A percentile compares a stretch with the other conserved stretches of the same genome.
phyloP scores from a whole-genome alignment of 1,140 invertebrate species.

The Sycophila sp. region DNA sequence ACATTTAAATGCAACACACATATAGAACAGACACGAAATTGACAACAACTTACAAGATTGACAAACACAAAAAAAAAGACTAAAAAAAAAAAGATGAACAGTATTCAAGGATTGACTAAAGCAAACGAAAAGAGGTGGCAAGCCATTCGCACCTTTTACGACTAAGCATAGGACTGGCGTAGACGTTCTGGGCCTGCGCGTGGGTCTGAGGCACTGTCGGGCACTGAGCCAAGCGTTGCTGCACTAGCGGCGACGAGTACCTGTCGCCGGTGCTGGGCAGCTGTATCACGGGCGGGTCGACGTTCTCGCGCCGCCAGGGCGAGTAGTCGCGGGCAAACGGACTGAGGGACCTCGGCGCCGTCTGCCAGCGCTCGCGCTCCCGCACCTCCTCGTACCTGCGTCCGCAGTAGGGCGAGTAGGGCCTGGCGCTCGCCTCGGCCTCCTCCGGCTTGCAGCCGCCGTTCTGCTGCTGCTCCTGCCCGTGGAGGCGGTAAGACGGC shows the following conservation, averaged over 20 bases:
- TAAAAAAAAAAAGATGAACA: not conserved
- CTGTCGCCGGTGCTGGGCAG: constrained; percentile 21
- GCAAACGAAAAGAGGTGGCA: not conserved
- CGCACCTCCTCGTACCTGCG: constrained; percentile 48
- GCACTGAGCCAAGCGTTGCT: constrained; percentile 54
- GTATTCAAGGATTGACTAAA: no score
- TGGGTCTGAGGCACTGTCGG: constrained; percentile 51
- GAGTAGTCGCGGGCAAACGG: constrained; percentile 63
- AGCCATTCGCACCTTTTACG: constrained; percentile 60
- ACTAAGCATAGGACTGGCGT: constrained; percentile 63
- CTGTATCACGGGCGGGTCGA: constrained; percentile 58
- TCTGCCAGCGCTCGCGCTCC: constrained; percentile 56
- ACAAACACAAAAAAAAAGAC: not conserved
- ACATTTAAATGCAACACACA: no score
- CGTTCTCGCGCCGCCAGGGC: constrained; percentile 64
- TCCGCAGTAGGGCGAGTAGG: constrained; percentile 53
- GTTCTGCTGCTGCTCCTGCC: constrained; percentile 4
- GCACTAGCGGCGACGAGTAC: constrained; percentile 56
- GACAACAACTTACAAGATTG: not conserved
- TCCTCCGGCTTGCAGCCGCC: constrained; percentile 27
- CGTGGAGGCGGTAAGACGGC: constrained; percentile 48
- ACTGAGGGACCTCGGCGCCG: constrained; percentile 57
- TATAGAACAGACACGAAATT: not conserved
- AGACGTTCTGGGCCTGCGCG: constrained; percentile 56
- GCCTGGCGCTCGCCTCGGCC: constrained; percentile 39